phyloP scores from a whole-genome alignment of 2,888 invertebrate genomes.

The Acanthococcus lagerstroemiae region DNA sequence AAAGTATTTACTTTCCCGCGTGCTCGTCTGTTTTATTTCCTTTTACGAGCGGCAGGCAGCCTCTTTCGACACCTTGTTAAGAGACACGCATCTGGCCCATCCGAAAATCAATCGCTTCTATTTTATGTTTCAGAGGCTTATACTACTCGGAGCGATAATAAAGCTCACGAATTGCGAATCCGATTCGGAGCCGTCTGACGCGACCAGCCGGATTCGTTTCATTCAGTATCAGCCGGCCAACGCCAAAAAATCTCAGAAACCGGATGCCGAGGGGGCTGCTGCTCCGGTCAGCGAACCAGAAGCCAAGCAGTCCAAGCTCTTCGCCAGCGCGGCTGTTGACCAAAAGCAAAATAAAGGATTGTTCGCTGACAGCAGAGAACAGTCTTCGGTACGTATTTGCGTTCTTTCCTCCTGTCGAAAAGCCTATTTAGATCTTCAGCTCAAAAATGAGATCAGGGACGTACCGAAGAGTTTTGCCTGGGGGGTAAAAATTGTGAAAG shows the following conservation, averaged over 20 bases:
- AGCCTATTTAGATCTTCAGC: too few species aligned
- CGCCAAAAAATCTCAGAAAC: neutral
- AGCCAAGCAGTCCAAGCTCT: neutral
- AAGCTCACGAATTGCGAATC: neutral
- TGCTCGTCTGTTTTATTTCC: too few species aligned
- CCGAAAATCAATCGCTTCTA: too few species aligned
- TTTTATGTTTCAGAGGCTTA: neutral
- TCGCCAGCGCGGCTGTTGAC: neutral
- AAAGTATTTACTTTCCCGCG: too few species aligned
- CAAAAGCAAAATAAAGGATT: neutral
- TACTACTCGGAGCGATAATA: neutral
- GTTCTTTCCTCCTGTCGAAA: too few species aligned
- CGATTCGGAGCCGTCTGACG: neutral
- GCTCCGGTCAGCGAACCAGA: neutral
- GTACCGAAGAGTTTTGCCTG: too few species aligned
- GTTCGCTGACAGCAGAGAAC: neutral
- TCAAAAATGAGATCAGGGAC: too few species aligned
- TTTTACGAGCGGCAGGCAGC: too few species aligned
- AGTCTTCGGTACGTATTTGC: neutral
- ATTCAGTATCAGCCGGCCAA: slow-evolving; percentile 10
- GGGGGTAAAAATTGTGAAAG: too few species aligned
- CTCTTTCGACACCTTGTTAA: too few species aligned
- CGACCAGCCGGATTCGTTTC: slow-evolving; percentile 14
- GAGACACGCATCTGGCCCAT: too few species aligned
- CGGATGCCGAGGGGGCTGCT: neutral